Percentiles rank a stretch among this genome's conserved stretches.
These are phyloP conservation scores for Diarsia dahlii DNA, from an alignment of 2,888 invertebrate species.

Conservation along the genomic window DNA sequence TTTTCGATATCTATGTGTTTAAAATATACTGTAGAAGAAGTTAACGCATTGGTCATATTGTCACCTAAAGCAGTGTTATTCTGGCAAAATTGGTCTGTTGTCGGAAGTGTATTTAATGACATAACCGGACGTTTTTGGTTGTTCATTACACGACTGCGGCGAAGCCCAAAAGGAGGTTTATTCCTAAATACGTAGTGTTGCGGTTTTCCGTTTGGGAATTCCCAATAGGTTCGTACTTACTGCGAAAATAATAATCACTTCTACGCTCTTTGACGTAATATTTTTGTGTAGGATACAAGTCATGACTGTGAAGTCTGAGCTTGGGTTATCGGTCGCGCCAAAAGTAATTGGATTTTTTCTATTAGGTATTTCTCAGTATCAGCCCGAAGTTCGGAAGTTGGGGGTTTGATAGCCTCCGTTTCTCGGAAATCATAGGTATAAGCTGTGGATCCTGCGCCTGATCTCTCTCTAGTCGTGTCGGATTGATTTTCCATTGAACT, in stretches of 20 bases:
- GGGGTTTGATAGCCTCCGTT: neutral
- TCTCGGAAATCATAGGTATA: neutral
- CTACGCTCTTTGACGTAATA: neutral
- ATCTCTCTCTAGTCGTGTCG: no score
- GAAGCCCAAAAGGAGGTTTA: no score
- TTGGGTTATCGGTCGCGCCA: neutral
- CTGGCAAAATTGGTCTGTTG: neutral
- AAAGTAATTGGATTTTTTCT: neutral
- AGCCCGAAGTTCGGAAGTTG: neutral
- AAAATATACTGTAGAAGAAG: neutral
- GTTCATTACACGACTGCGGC: no score
- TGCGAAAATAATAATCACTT: neutral
- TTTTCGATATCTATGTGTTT: neutral
- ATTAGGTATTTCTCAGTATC: no score
- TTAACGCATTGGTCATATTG: neutral
- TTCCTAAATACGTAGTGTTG: neutral
- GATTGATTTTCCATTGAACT: no score
- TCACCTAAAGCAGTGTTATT: no score
- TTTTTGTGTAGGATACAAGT: neutral
- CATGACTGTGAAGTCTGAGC: neutral
- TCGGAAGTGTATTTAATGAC: neutral
- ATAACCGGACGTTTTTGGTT: neutral
- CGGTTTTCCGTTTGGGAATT: slow-evolving; percentile 14
- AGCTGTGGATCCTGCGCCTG: neutral
- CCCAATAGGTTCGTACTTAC: neutral